phyloP scores from a whole-genome alignment of 2,113 vertebrate genomes.

The Cynopterus brachyotis region DNA sequence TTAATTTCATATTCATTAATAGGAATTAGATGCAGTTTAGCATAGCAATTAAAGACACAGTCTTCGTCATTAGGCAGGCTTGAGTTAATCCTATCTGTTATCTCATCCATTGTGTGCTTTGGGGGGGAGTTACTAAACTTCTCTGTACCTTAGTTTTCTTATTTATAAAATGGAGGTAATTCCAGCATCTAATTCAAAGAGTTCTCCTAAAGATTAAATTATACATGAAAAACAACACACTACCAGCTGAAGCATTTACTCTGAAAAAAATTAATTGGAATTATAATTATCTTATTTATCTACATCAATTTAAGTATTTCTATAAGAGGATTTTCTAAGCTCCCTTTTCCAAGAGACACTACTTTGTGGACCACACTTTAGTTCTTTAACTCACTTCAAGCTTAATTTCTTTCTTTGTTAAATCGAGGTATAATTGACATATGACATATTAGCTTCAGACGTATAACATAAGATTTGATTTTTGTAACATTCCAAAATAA shows the following conservation, averaged over 20 bases:
- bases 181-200: neutral
- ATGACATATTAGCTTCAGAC: neutral
- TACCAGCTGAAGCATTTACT: neutral
- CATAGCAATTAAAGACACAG: conserved; percentile 49
- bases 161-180: neutral
- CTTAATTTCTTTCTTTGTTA: neutral
- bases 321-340: neutral
- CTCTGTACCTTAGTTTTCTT: neutral
- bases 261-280: neutral
- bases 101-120: neutral
- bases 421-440: neutral
- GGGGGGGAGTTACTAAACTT: neutral
- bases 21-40: conserved; percentile 47
- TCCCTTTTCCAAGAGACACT: neutral
- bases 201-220: conserved; percentile 19
- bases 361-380: neutral
- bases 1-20: conserved; percentile 63
- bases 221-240: neutral
- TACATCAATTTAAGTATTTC: neutral
- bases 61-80: neutral
- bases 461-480: neutral
- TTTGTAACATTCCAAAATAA: neutral
- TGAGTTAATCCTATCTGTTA: neutral
- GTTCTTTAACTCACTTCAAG: neutral
- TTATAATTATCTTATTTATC: neutral